Evolutionary conservation across 1,140 invertebrate genomes (phyloP).

Genomic region (Psilanteris sp.): DNA sequence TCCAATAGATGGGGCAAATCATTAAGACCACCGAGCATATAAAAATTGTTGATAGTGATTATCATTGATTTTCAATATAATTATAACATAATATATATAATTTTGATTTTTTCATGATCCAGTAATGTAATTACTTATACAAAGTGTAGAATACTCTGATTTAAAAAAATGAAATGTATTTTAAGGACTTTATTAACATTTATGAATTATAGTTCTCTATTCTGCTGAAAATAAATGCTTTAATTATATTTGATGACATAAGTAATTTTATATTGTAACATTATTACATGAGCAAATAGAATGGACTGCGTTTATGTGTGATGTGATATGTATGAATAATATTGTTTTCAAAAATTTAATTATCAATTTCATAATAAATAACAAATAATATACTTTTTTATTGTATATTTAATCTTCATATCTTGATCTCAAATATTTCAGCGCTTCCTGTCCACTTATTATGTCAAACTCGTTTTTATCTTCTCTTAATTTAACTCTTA

Average conservation of each 20-base stretch:
- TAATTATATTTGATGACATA: slow-evolving; percentile 30
- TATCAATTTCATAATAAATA: slow-evolving; percentile 56
- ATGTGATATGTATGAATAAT: slow-evolving; percentile 52
- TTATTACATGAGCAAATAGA: slow-evolving; percentile 13
- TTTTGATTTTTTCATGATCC: slow-evolving; percentile 17
- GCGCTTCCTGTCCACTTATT: too few species aligned
- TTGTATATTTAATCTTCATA: too few species aligned
- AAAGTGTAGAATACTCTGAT: slow-evolving; percentile 36
- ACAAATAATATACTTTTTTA: too few species aligned
- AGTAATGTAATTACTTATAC: slow-evolving; percentile 32
- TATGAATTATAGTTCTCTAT: slow-evolving; percentile 13
- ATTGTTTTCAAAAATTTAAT: slow-evolving; percentile 46
- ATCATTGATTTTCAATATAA: slow-evolving; percentile 12
- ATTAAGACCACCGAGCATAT: neutral
- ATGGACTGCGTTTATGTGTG: slow-evolving; percentile 46
- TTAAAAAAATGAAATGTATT: slow-evolving; percentile 25
- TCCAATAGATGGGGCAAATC: slow-evolving; percentile 20
- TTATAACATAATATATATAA: slow-evolving; percentile 22
- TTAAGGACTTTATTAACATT: slow-evolving; percentile 14
- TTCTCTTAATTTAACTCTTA: too few species aligned
- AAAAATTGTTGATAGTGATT: slow-evolving; percentile 27
- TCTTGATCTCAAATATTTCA: too few species aligned
- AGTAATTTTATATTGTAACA: slow-evolving; percentile 37
- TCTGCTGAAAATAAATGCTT: slow-evolving; percentile 49
- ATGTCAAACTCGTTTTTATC: too few species aligned